Conservation (phyloP, 2,888 invertebrate genomes). For the Smittia aterrima region DNA sequence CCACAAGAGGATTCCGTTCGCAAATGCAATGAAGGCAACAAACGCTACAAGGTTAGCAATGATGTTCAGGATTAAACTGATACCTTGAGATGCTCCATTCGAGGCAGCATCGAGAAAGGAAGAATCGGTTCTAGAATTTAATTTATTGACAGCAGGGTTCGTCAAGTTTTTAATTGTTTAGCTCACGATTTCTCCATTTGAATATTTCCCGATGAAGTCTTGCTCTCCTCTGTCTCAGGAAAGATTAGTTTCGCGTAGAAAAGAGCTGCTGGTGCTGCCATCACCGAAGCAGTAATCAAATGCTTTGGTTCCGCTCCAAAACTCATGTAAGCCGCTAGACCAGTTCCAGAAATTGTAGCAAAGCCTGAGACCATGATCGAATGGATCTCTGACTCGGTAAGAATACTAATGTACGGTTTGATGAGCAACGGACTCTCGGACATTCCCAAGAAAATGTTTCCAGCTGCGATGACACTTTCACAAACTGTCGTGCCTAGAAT, state of each 20-base stretch:
- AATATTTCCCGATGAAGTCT: slow-evolving; percentile 74
- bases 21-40: slow-evolving; percentile 79
- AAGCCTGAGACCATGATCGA: slow-evolving; percentile 93
- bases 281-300: slow-evolving; percentile 88
- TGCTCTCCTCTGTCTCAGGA: slow-evolving; percentile 83
- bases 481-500: slow-evolving; percentile 86
- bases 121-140: slow-evolving; percentile 68
- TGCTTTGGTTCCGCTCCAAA: slow-evolving; percentile 87
- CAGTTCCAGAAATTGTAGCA: slow-evolving; percentile 81
- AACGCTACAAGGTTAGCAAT: slow-evolving; percentile 91
- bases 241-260: slow-evolving; percentile 86
- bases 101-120: slow-evolving; percentile 89
- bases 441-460: slow-evolving; percentile 93
- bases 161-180: neutral
- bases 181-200: slow-evolving; percentile 65
- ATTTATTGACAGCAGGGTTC: too few species aligned
- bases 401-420: slow-evolving; percentile 73
- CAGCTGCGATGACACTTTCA: slow-evolving; percentile 89
- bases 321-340: slow-evolving; percentile 86
- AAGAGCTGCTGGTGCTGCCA: slow-evolving; percentile 93
- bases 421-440: slow-evolving; percentile 87
- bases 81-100: slow-evolving; percentile 80
- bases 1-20: slow-evolving; percentile 80
- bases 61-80: slow-evolving; percentile 79
- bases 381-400: slow-evolving; percentile 91